phyloP scores from a whole-genome alignment of 2,113 vertebrate genomes.

The Grantiella picta region DNA sequence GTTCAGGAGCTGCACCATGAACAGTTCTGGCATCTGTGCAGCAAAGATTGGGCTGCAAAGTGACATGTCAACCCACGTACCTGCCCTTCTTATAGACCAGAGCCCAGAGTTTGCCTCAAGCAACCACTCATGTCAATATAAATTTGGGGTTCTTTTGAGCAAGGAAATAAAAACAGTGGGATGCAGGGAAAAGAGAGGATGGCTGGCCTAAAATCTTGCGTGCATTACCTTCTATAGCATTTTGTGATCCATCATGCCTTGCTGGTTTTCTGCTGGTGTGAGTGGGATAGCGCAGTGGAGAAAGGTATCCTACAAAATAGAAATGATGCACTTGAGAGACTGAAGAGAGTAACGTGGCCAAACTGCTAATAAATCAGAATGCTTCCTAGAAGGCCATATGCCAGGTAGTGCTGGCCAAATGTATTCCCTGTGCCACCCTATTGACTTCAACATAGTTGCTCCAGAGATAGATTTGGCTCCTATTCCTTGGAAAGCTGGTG shows the following conservation, averaged over 20 bases:
- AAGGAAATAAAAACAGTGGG: constrained; percentile 1
- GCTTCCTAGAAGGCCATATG: background rate
- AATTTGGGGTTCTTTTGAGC: background rate
- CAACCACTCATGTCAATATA: background rate
- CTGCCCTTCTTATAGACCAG: background rate
- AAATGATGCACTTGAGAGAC: background rate
- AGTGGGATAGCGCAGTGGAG: background rate
- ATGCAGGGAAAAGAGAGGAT: background rate
- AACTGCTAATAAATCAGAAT: background rate
- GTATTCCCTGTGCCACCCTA: background rate
- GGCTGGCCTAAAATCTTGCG: background rate
- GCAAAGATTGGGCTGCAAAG: background rate
- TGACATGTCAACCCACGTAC: accelerated
- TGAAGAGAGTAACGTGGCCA: background rate
- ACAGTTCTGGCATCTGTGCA: background rate
- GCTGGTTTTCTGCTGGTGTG: background rate
- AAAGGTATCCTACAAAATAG: background rate
- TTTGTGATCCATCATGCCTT: constrained; percentile 3
- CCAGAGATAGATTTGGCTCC: background rate
- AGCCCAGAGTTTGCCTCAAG: background rate
- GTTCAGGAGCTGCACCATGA: background rate
- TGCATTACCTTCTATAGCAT: background rate
- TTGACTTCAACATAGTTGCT: background rate
- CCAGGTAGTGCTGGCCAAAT: background rate
- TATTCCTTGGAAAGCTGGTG: background rate